Evolutionary conservation across 2,113 vertebrate genomes (phyloP).

Genomic region (Mystacornis crossleyi): DNA sequence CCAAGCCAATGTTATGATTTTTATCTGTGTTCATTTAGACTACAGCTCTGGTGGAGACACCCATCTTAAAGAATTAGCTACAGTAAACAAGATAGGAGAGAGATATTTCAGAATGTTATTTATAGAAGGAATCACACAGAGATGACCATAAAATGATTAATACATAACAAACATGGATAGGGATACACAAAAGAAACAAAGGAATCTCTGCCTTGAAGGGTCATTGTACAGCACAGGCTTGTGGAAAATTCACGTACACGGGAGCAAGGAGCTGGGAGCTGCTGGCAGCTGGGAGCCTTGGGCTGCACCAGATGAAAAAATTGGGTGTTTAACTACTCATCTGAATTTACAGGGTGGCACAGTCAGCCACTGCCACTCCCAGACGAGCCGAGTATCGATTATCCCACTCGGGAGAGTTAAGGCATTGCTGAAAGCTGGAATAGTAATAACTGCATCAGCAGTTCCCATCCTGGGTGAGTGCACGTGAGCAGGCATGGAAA

Average conservation of each 20-base stretch:
- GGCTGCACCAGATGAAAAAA: neutral
- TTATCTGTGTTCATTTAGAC: neutral
- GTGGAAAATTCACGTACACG: neutral
- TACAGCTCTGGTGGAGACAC: neutral
- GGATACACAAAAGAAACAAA: constrained; percentile 20
- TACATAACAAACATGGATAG: neutral
- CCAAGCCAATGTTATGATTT: neutral
- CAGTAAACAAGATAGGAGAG: neutral
- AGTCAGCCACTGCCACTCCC: neutral
- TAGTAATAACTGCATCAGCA: neutral
- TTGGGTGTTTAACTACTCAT: neutral
- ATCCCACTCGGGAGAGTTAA: neutral
- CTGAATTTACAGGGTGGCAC: neutral
- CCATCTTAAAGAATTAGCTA: constrained; percentile 9
- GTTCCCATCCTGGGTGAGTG: neutral
- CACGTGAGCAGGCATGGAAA: neutral
- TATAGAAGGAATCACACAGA: neutral
- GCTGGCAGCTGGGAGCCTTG: neutral
- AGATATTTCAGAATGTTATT: constrained; percentile 15
- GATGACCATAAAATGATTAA: neutral
- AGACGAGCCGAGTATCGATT: neutral
- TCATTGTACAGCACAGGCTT: neutral
- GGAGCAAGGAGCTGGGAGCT: neutral
- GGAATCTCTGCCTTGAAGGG: constrained; percentile 20
- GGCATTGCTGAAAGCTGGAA: neutral